Base-by-base conservation (phyloP, 2,888 invertebrate genomes). In the Leucoma salicis region DNA sequence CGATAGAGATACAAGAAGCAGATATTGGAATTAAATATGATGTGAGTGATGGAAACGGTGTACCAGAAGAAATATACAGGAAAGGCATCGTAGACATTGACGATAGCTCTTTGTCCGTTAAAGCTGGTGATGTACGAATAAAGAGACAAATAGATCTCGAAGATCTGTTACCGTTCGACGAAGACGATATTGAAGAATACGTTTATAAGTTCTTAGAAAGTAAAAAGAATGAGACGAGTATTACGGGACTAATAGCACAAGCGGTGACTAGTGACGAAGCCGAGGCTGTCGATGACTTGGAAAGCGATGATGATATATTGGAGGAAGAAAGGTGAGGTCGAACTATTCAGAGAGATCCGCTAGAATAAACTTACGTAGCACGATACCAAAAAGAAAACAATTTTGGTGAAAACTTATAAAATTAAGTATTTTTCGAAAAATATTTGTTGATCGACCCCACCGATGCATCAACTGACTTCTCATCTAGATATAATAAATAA, bases 11-110 rank as follows among this genome's bases (percentile, higher is more conserved):
- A 49, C 90, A 92, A 66, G 92, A 92, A 76, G 74, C 92, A 4
- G 90, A 92, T 64, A 45, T 92, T 29, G 90, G 91, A 16, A 89
- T 90, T 27, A 89, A 91, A 57, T 92, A 91, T 54, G 90, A 92
- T 47, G 91, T 92, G 1, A 90, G 90, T 40, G 90, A 91, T 47
- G 89, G 88, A 10, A 82, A 88, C 48, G 80, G 90, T 3, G 85
- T 85, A 7, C 90, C 91, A 1, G 66, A 86, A 45, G 92, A 92
- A 68, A 82, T 90, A 57, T 92, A 92, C 63, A 85, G 89, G 63
- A 92, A 91, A 71, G 92, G 92, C 7, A 91, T 92, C 39, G 92
- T 92, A 1, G 92, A 92, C 49, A 91, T 89, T 50, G 82, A 82
- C 53, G 82, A 82, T 44, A 56, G 72, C 49, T 83, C 88, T 60